phyloP scores from a whole-genome alignment of 2,888 invertebrate species.

The Crocallis elinguaria region DNA sequence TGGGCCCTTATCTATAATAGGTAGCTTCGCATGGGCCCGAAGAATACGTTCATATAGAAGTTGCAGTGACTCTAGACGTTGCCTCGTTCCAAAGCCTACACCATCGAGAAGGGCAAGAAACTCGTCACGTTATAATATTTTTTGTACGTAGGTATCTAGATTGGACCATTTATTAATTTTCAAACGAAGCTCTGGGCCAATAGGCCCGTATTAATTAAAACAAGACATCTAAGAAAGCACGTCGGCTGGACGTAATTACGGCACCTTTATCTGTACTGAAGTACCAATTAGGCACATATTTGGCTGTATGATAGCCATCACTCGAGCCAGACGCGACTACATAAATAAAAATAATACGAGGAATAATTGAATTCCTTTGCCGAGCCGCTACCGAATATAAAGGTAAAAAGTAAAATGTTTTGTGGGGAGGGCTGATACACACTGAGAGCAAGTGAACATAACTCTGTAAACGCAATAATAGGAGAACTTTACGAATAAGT shows the following conservation, averaged over 20 bases:
- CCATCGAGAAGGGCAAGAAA: no score
- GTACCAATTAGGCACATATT: conserved; percentile 55
- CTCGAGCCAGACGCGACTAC: conserved; percentile 45
- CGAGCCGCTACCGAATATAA: conserved; percentile 71
- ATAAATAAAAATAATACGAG: conserved; percentile 56
- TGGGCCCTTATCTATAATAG: no score
- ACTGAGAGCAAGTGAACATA: conserved; percentile 34
- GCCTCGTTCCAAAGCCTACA: no score
- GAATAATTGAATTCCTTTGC: conserved; percentile 73
- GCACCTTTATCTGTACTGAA: conserved; percentile 19
- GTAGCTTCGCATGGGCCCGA: no score
- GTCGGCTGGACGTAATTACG: conserved; percentile 17
- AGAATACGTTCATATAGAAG: no score
- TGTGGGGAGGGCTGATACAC: conserved; percentile 40
- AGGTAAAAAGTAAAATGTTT: conserved; percentile 51
- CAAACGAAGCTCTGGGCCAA: no score
- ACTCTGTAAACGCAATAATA: no score
- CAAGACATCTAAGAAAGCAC: conserved; percentile 3
- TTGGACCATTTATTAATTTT: no score
- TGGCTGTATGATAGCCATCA: conserved; percentile 62
- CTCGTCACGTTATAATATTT: no score
- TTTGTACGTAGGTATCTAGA: no score
- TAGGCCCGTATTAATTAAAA: background rate
- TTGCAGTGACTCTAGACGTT: no score
- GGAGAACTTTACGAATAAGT: no score